Conservation (phyloP, 2,113 vertebrate genomes). For the Xiphophorus maculatus region DNA sequence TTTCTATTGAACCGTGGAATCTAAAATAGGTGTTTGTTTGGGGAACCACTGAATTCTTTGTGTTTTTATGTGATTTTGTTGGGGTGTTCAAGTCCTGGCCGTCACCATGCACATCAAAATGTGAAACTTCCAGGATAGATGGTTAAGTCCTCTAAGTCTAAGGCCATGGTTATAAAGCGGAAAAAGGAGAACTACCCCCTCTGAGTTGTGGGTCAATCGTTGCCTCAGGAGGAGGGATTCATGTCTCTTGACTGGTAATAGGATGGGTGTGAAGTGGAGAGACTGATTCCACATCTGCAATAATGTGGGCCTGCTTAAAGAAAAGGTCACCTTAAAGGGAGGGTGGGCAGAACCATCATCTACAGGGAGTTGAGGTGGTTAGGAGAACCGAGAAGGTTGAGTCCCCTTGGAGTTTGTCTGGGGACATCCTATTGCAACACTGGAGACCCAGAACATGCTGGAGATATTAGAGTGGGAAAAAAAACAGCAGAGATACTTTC, state of each 20-base stretch:
- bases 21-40: neutral
- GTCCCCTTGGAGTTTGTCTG: neutral
- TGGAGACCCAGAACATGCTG: neutral
- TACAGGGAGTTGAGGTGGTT: neutral
- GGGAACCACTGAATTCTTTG: neutral
- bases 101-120: neutral
- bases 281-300: no score
- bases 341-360: neutral
- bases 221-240: neutral
- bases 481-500: neutral
- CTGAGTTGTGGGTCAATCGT: neutral
- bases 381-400: neutral
- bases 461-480: neutral
- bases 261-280: neutral
- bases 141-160: neutral
- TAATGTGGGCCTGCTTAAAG: neutral
- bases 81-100: neutral
- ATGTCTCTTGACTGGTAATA: neutral
- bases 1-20: neutral
- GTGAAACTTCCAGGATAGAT: neutral
- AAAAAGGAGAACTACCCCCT: neutral
- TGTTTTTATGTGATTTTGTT: neutral
- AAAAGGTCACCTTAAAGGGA: neutral
- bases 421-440: neutral
- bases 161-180: neutral